Evolutionary conservation across 1,140 invertebrate genomes (phyloP).

Genomic region (Sitophilus oryzae): DNA sequence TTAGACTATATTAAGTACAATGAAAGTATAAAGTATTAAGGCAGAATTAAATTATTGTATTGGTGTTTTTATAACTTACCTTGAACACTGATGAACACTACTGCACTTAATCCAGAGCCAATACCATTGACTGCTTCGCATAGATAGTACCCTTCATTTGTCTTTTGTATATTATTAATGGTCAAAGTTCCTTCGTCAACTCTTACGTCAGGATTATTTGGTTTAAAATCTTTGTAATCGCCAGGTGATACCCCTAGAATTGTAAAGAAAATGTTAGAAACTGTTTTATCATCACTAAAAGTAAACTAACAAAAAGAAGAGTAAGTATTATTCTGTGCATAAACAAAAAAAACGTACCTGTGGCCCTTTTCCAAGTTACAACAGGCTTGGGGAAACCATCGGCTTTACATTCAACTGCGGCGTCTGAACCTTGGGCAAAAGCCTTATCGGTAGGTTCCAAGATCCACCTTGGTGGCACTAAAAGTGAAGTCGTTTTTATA

Average conservation of each 20-base stretch:
- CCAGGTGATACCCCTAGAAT: slow-evolving; percentile 77
- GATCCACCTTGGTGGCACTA: slow-evolving; percentile 95
- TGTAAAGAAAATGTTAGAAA: no score
- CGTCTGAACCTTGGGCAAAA: slow-evolving; percentile 88
- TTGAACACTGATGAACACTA: slow-evolving; percentile 88
- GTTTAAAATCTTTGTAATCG: slow-evolving; percentile 87
- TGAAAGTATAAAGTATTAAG: no score
- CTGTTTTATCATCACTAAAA: no score
- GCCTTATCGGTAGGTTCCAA: slow-evolving; percentile 91
- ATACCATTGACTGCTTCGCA: slow-evolving; percentile 96
- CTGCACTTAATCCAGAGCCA: slow-evolving; percentile 86
- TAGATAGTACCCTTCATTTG: slow-evolving; percentile 89
- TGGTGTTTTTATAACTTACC: slow-evolving; percentile 58
- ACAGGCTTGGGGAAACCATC: slow-evolving; percentile 90
- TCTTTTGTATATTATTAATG: slow-evolving; percentile 85
- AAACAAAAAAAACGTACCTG: slow-evolving; percentile 71
- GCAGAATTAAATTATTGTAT: no score
- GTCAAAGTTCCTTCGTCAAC: slow-evolving; percentile 85
- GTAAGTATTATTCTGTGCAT: no score
- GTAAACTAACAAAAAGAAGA: no score
- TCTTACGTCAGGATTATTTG: slow-evolving; percentile 81
- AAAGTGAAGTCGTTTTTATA: slow-evolving; percentile 34
- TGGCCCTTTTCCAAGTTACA: slow-evolving; percentile 92
- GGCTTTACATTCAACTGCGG: slow-evolving; percentile 90
- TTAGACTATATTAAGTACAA: no score